These are phyloP conservation scores for Apotomis capreana DNA, from an alignment of 2,888 invertebrate species.

Conservation along the genomic window DNA sequence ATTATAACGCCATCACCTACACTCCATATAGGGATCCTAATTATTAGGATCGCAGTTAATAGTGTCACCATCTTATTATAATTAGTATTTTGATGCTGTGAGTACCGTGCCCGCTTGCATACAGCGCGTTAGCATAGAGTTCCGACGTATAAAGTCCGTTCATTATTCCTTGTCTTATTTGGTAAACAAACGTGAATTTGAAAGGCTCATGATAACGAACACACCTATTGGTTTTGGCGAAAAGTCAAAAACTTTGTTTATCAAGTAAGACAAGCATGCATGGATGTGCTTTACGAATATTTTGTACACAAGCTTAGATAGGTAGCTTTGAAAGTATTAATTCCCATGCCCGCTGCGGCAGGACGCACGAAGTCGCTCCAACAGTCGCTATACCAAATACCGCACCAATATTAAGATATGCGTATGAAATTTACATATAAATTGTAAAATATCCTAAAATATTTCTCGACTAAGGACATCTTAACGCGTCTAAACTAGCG, in stretches of 20 bases:
- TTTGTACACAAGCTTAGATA: slow-evolving; percentile 76
- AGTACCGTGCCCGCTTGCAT: slow-evolving; percentile 21
- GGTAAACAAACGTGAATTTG: background rate
- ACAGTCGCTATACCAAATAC: background rate
- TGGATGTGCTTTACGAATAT: slow-evolving; percentile 55
- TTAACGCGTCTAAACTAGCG: no score
- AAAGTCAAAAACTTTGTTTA: background rate
- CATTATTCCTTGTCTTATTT: background rate
- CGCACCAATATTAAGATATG: background rate
- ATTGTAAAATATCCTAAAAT: background rate
- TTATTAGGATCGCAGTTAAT: no score
- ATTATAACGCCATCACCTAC: no score
- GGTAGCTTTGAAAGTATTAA: slow-evolving; percentile 70
- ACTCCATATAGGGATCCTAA: no score
- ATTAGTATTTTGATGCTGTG: slow-evolving; percentile 4
- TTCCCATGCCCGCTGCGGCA: slow-evolving; percentile 50
- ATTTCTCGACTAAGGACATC: no score
- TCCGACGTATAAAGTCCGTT: slow-evolving; percentile 26
- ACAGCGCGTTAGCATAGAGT: slow-evolving; percentile 31
- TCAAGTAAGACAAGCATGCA: slow-evolving; percentile 43
- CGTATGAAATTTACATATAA: background rate
- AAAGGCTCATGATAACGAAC: background rate
- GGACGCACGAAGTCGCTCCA: background rate
- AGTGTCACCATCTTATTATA: no score
- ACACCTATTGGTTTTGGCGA: background rate